Base-by-base conservation (phyloP, 1,140 invertebrate species). In the Oncopeltus fasciatus region DNA sequence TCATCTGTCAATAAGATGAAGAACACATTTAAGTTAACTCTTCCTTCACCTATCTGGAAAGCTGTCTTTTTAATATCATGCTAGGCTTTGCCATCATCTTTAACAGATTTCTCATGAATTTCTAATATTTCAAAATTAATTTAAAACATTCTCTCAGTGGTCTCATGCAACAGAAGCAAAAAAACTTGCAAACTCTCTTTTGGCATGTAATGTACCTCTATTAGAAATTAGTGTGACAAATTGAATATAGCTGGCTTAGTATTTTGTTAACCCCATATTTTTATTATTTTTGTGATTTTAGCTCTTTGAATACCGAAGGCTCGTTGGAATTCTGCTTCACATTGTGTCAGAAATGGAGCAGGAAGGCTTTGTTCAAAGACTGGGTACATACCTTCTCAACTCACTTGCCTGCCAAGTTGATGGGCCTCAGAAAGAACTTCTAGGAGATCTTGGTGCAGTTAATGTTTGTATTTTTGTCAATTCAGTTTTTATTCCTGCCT, bases 321-420 rank as follows among this genome's bases (percentile, higher is more conserved):
- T 96, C 8, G 92, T 95, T 0, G 82, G 83, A 64, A 83, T 96
- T 58, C 76, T 97, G 16, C 74, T 97, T 49, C 81, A 86, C 70
- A 89, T 93, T 31, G 86, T 93, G 1, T 80, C 83, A 29, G 81
- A 86, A 66, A 84, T 86, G 51, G 82, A 85, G 68, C 86, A 89
- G 59, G 91, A 95, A 73, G 83, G 88, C 44, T 94, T 96, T 74
- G 90, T 96, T 4, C 92, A 94, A 72, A 82, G 93, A 62, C 92
- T 96, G 67, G 91, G 90, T 16, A 93, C 97, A 65, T 96, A 93
- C 76, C 76, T 98, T 65, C 78, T 98, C 4, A 98, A 98, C 75
- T 92, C 91, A 8, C 76, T 98, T 51, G 94, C 94, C 3, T 98
- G 95, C 74, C 92, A 96, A 74, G 93, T 98, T 2, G 92, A 96